Percentiles rank a stretch among this genome's conserved stretches.
Conservation (phyloP, 1,140 invertebrate genomes). For the Myzus persicae region DNA sequence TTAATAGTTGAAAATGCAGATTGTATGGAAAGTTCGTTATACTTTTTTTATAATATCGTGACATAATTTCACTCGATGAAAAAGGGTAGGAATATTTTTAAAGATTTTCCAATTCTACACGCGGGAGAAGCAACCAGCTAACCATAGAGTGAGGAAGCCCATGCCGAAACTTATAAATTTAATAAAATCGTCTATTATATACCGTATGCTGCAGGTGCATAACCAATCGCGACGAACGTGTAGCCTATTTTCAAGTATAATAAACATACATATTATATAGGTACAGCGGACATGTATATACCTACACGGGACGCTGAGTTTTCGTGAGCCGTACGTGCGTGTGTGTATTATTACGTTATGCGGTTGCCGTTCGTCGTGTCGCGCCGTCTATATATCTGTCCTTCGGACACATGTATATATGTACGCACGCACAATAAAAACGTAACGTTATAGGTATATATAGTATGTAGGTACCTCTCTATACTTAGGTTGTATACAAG, state of each 20-base stretch:
- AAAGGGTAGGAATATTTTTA: not conserved
- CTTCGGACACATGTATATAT: constrained; percentile 10
- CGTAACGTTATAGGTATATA: not conserved
- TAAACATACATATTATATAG: not conserved
- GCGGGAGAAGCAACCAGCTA: too few species aligned
- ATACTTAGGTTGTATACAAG: not conserved
- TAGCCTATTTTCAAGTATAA: not conserved
- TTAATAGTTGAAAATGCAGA: not conserved
- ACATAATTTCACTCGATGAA: not conserved
- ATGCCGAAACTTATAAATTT: not conserved
- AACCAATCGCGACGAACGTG: not conserved
- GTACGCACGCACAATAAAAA: not conserved
- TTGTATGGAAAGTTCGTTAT: not conserved
- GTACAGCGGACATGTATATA: not conserved
- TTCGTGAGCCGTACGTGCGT: not conserved
- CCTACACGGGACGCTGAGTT: not conserved
- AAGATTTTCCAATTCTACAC: not conserved
- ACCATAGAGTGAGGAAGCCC: not conserved
- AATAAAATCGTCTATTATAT: not conserved
- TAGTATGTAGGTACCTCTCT: not conserved
- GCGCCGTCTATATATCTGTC: not conserved
- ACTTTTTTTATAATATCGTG: not conserved
- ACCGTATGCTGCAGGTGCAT: not conserved
- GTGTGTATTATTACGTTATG: constrained; percentile 30
- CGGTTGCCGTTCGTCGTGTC: not conserved